Evolutionary conservation across 1,140 invertebrate genomes (phyloP).

Genomic region (Lordiphosa stackelbergi): DNA sequence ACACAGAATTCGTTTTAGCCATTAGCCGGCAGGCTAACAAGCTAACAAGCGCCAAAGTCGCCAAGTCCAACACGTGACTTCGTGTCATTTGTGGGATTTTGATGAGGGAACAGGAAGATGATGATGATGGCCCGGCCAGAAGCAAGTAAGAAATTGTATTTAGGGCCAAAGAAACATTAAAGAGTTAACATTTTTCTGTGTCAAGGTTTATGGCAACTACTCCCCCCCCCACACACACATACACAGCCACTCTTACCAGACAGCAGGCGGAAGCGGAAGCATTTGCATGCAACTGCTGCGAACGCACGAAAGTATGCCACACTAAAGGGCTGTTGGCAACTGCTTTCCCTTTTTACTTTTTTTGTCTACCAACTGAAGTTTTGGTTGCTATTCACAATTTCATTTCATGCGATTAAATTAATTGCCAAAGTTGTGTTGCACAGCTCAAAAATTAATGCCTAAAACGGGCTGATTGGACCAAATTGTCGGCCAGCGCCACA

Average conservation of each 20-base stretch:
- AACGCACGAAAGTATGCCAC: slow-evolving; percentile 50
- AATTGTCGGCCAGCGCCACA: no score
- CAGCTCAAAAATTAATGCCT: slow-evolving; percentile 46
- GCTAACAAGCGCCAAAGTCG: slow-evolving; percentile 71
- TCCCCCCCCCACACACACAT: not conserved
- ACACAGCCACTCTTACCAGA: slow-evolving; percentile 7
- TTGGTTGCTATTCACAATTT: slow-evolving; percentile 30
- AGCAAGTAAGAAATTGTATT: slow-evolving; percentile 19
- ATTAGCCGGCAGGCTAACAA: slow-evolving; percentile 63
- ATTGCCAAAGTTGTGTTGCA: slow-evolving; percentile 47
- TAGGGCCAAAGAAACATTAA: slow-evolving; percentile 4
- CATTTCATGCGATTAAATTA: slow-evolving; percentile 48
- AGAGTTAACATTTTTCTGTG: slow-evolving; percentile 24
- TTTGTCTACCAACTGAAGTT: slow-evolving; percentile 9
- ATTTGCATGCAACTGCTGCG: slow-evolving; percentile 40
- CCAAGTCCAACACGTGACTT: slow-evolving; percentile 74
- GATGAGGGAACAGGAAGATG: slow-evolving; percentile 28
- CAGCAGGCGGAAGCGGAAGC: slow-evolving; percentile 37
- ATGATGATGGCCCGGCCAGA: slow-evolving; percentile 9
- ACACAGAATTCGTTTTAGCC: slow-evolving; percentile 72
- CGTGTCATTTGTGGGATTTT: slow-evolving; percentile 70
- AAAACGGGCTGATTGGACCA: slow-evolving; percentile 53
- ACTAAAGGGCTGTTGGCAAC: slow-evolving; percentile 1
- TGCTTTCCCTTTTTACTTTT: slow-evolving; percentile 8
- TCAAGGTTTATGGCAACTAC: slow-evolving; percentile 26